Evolutionary conservation across 37 sponge, comb jelly and placozoan genomes (phyloP), one percentile per base, ranked within the genome.

Genomic region (Chondrosia reniformis): DNA sequence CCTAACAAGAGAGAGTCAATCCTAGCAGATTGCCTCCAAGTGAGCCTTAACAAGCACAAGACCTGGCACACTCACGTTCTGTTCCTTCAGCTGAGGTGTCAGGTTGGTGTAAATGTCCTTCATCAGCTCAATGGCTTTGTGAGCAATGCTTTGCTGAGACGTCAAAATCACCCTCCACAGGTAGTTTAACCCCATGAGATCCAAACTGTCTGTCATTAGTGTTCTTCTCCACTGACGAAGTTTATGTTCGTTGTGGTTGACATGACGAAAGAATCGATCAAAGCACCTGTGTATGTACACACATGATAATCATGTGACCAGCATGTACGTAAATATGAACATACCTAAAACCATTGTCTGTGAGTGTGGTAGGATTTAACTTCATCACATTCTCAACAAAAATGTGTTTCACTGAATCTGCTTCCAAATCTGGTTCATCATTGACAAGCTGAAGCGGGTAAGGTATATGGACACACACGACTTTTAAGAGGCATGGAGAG

Each of bases 51-150:
- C n/a, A n/a, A n/a, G n/a, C n/a, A n/a, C n/a, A n/a, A n/a, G n/a
- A n/a, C n/a, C n/a, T n/a, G n/a, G 37, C 28, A 77, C 65, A 62
- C 71, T 46, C 38, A 94, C 92, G 75, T 91, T 88, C 37, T 88
- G 80, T 36, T 80, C 75, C 64, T 84, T 85, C 37, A 94, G 81
- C 37, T 93, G 83, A 5, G 90, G 42, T 54, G 79, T 83, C 27
- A 95, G 83, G 74, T 86, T 92, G 36, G 93, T 95, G 80, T 77
- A 89, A 33, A 89, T 89, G 33, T 95, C 94, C 67, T 89, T 95
- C 59, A 95, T 59, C 37, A 93, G 77, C 76, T 95, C 94, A 75
- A 95, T 95, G 30, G 94, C 93, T 57, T 87, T 89, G 67, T 83
- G 44, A 27, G 85, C 94, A 31, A 95, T 87, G 42, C 49, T 55